These are phyloP conservation scores for Drosophila ogumai DNA, from an alignment of 1,140 invertebrate genomes.

Conservation along the genomic window DNA sequence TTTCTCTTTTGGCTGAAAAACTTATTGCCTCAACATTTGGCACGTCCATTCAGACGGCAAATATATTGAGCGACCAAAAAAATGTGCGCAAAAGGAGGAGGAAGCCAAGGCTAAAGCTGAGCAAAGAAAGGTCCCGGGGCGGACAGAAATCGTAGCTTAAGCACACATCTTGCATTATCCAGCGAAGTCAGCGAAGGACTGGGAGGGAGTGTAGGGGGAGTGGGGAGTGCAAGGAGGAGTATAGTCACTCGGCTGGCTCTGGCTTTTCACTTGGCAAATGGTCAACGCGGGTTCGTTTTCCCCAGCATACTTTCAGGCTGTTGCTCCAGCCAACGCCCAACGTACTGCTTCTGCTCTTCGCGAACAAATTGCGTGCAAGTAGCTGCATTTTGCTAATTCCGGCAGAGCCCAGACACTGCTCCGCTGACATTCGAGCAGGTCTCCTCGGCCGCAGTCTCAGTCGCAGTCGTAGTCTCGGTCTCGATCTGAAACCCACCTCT, in stretches of 20 bases:
- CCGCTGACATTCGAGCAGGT: slow-evolving; percentile 65
- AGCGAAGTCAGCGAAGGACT: slow-evolving; percentile 7
- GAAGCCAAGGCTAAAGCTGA: slow-evolving; percentile 16
- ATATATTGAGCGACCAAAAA: slow-evolving; percentile 60
- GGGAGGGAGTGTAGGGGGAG: not conserved
- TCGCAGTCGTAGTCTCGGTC: slow-evolving; percentile 3
- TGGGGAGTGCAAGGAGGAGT: not conserved
- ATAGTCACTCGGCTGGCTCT: slow-evolving; percentile 48
- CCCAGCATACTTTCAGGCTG: slow-evolving; percentile 66
- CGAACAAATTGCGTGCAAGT: slow-evolving; percentile 71
- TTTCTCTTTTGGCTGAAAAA: slow-evolving; percentile 58
- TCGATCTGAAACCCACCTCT: slow-evolving; percentile 3
- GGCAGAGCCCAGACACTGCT: slow-evolving; percentile 43
- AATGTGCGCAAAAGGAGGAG: slow-evolving; percentile 30
- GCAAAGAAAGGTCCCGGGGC: slow-evolving; percentile 33
- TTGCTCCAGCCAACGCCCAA: slow-evolving; percentile 68
- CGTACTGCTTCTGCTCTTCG: slow-evolving; percentile 7
- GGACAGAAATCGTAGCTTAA: slow-evolving; percentile 53
- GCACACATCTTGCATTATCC: slow-evolving; percentile 58
- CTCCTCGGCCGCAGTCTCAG: slow-evolving; percentile 16
- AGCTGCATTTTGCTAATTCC: slow-evolving; percentile 79
- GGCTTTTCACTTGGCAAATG: slow-evolving; percentile 66
- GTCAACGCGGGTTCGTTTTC: slow-evolving; percentile 50
- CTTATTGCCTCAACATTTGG: slow-evolving; percentile 74
- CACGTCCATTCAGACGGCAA: slow-evolving; percentile 69